Evolutionary conservation across 2,888 invertebrate genomes (phyloP).

Genomic region (Perithous albicinctus): DNA sequence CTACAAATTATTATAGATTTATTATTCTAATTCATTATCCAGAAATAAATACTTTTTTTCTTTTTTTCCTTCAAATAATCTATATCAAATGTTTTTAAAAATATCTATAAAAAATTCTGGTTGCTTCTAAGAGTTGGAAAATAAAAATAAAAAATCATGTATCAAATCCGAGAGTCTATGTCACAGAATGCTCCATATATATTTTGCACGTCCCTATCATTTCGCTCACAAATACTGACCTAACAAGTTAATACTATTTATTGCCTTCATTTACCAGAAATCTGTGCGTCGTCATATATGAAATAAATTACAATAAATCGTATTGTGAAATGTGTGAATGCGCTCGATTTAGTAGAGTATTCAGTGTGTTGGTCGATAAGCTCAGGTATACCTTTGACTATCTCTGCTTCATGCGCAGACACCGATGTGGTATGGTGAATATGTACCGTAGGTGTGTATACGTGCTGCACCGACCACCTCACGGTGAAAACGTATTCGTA

Average conservation of each 20-base stretch:
- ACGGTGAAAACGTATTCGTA: constrained; percentile 69
- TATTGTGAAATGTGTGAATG: neutral
- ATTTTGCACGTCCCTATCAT: too few species aligned
- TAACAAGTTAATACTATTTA: neutral
- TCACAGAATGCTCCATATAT: too few species aligned
- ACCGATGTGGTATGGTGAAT: neutral
- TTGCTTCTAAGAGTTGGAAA: too few species aligned
- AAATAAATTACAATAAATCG: too few species aligned
- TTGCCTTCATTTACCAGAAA: neutral
- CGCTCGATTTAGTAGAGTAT: neutral
- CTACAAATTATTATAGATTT: too few species aligned
- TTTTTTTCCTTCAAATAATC: too few species aligned
- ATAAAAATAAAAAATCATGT: too few species aligned
- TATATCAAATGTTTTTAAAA: too few species aligned
- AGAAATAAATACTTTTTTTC: too few species aligned
- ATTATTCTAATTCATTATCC: too few species aligned
- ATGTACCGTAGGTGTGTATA: neutral
- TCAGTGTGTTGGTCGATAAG: neutral
- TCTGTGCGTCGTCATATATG: neutral
- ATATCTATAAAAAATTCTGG: too few species aligned
- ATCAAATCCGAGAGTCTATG: too few species aligned
- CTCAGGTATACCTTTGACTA: neutral
- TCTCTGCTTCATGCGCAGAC: constrained; percentile 1
- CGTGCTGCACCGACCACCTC: constrained; percentile 35
- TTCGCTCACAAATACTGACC: neutral